Base-by-base conservation (phyloP, 2,888 invertebrate genomes). In the Chrysina gloriosa region DNA sequence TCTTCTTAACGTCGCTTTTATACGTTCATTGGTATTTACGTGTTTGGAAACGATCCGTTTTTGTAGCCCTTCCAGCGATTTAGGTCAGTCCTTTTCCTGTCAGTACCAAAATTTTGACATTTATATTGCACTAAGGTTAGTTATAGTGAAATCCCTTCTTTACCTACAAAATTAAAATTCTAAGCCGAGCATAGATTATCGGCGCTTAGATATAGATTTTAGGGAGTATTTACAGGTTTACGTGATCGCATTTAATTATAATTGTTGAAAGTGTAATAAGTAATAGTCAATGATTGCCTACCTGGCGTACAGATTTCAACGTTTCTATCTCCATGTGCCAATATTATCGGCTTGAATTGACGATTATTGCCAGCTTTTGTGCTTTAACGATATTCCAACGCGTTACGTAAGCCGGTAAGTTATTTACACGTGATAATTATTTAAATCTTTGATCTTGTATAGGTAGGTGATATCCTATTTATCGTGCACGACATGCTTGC, bases 21-120 rank as follows among this genome's bases (percentile, higher is more conserved):
- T n/a, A n/a, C n/a, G n/a, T n/a, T n/a, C n/a, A n/a, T n/a, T n/a
- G n/a, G n/a, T n/a, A n/a, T n/a, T n/a, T n/a, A n/a, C n/a, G n/a
- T n/a, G n/a, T n/a, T n/a, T n/a, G n/a, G n/a, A n/a, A n/a, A n/a
- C n/a, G n/a, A n/a, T n/a, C n/a, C n/a, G n/a, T n/a, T n/a, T n/a
- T n/a, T n/a, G n/a, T n/a, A n/a, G n/a, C n/a, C n/a, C n/a, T n/a
- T n/a, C n/a, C n/a, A n/a, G n/a, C n/a, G n/a, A n/a, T n/a, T n/a
- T n/a, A 31, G n/a, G 4, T 6, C 7, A 31, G 31, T 31, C 31
- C 7, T n/a, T 1, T 2, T 9, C 31, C n/a, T 31, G 19, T 48
- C 16, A 27, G 31, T 58, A 65, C 61, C 34, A 21, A 69, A 69
- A 69, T 67, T 67, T 69, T 69, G 69, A 69, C 65, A 65, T 47